These are phyloP conservation scores for Cosmia trapezina DNA, from an alignment of 2,888 invertebrate species.

Conservation along the genomic window DNA sequence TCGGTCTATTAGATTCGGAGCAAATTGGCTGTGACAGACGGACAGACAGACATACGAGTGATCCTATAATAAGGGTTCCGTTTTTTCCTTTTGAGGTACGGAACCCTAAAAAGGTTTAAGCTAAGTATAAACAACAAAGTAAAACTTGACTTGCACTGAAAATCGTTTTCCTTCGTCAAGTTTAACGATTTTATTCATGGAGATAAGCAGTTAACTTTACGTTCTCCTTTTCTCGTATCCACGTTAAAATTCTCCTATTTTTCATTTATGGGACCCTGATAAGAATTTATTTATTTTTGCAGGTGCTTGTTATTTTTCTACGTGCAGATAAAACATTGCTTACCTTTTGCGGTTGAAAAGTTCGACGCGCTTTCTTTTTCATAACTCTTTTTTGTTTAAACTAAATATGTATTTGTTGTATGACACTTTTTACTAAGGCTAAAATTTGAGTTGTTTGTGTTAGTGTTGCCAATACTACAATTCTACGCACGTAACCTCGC, in stretches of 20 bases:
- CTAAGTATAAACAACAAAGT: constrained; percentile 48
- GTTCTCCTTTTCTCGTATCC: constrained; percentile 20
- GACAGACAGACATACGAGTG: too few relatives aligned
- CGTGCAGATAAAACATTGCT: neutral
- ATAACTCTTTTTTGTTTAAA: neutral
- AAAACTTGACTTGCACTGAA: constrained; percentile 34
- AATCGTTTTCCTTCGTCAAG: constrained; percentile 25
- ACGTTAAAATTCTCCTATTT: constrained; percentile 30
- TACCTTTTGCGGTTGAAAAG: constrained; percentile 3
- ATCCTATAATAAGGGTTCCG: too few relatives aligned
- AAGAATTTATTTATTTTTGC: constrained; percentile 29
- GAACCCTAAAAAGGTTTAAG: constrained; percentile 10
- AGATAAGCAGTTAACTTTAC: constrained; percentile 47
- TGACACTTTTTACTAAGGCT: neutral
- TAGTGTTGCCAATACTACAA: neutral
- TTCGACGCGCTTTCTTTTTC: neutral
- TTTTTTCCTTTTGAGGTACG: too few relatives aligned
- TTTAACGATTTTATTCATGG: constrained; percentile 52
- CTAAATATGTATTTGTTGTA: neutral
- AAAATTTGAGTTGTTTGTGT: neutral
- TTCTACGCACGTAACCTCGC: neutral
- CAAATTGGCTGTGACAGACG: too few relatives aligned
- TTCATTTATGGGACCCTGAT: constrained; percentile 31
- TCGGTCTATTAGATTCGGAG: too few relatives aligned
- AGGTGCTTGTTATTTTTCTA: constrained; percentile 6